Conservation (phyloP, 2,797 vertebrate genomes). For the Sebastes melanostomus region DNA sequence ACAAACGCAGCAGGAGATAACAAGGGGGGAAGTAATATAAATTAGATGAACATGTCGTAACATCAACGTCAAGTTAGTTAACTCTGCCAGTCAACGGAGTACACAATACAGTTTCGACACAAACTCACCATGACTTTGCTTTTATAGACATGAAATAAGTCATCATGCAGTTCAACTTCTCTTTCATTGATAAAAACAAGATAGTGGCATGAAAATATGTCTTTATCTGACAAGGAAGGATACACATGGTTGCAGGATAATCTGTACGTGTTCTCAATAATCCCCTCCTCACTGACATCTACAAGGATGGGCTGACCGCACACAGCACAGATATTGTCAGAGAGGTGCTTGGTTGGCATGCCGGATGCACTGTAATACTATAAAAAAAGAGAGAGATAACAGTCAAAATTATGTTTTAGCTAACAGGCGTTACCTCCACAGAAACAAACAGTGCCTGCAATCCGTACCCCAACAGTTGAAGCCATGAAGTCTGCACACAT, state of each 20-base stretch:
- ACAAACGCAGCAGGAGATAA: background rate
- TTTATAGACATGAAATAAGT: background rate
- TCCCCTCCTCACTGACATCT: conserved; percentile 96
- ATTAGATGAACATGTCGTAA: background rate
- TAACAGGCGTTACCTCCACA: background rate
- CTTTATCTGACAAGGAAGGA: conserved; percentile 75
- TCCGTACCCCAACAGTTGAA: conserved; percentile 92
- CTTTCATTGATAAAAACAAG: background rate
- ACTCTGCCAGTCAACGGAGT: background rate
- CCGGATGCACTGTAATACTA: conserved; percentile 97
- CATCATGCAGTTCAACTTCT: conserved; percentile 6
- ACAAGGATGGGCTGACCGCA: conserved; percentile 98
- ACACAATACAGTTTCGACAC: background rate
- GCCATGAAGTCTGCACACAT: conserved; percentile 99
- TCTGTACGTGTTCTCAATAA: conserved; percentile 98
- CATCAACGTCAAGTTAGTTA: conserved; percentile 25
- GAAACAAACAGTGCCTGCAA: background rate
- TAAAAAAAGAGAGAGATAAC: background rate
- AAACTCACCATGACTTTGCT: background rate
- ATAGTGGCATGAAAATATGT: background rate
- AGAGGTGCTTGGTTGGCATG: conserved; percentile 99
- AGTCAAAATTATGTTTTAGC: background rate
- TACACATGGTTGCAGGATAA: conserved; percentile 99
- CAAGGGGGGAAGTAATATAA: conserved; percentile 41
- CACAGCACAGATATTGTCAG: conserved; percentile 94